Evolutionary conservation across 2,888 invertebrate species (phyloP).

Genomic region (Caradrina kadenii): DNA sequence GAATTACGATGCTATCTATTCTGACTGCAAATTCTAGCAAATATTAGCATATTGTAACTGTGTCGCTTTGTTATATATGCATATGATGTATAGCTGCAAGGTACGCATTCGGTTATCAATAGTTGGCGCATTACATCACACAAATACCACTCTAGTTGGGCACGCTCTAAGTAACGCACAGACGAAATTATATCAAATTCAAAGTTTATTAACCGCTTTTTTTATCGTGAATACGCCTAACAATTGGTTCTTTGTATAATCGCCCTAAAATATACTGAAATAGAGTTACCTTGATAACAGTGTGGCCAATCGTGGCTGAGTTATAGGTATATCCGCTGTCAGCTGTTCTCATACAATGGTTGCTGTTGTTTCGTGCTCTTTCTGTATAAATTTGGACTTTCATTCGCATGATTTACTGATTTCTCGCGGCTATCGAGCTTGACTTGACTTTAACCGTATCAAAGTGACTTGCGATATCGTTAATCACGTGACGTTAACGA

Average conservation of each 20-base stretch:
- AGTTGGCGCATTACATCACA: constrained; percentile 32
- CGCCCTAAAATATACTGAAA: constrained; percentile 42
- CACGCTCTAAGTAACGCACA: constrained; percentile 37
- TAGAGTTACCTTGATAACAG: constrained; percentile 52
- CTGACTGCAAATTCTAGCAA: constrained; percentile 18
- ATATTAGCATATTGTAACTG: constrained; percentile 29
- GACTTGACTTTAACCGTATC: constrained; percentile 5
- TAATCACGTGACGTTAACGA: constrained; percentile 60
- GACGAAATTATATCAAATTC: constrained; percentile 9
- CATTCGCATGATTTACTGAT: constrained; percentile 13
- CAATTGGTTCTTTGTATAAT: constrained; percentile 30
- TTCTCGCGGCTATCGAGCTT: background rate
- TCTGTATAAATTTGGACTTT: constrained; percentile 7
- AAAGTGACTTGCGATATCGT: constrained; percentile 37
- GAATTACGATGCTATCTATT: constrained; percentile 8
- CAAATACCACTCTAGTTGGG: constrained; percentile 27
- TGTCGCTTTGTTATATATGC: constrained; percentile 18
- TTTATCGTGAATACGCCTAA: constrained; percentile 17
- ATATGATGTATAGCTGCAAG: constrained; percentile 4
- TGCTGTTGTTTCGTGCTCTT: constrained; percentile 25
- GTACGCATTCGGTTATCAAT: constrained; percentile 46
- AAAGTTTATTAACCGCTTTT: constrained; percentile 7
- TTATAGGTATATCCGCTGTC: constrained; percentile 33
- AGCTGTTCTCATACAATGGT: constrained; percentile 54
- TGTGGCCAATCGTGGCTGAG: constrained; percentile 48